These are phyloP conservation scores for Pangasius djambal DNA, from an alignment of 2,797 vertebrate genomes.

Conservation along the genomic window DNA sequence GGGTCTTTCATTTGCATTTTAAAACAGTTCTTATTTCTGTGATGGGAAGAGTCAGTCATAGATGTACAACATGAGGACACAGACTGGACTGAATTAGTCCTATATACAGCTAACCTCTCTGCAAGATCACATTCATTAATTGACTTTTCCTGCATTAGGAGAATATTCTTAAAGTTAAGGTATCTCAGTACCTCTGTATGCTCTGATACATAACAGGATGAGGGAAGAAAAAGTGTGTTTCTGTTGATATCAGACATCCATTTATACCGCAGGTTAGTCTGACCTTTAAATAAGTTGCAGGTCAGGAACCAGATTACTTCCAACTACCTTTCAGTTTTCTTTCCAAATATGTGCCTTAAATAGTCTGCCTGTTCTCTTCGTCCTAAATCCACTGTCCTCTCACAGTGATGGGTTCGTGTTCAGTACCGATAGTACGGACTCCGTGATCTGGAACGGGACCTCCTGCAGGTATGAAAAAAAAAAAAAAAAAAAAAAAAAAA, in stretches of 20 bases:
- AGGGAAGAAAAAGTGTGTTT: neutral
- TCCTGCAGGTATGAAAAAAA: conserved; percentile 59
- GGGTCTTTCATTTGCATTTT: conserved; percentile 2
- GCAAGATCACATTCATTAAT: conserved; percentile 57
- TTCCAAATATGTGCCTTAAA: conserved; percentile 27
- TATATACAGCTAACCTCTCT: conserved; percentile 20
- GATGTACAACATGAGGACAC: neutral
- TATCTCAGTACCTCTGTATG: conserved; percentile 6
- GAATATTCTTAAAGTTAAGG: conserved; percentile 1
- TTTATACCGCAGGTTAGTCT: conserved; percentile 31
- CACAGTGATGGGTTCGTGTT: conserved; percentile 48
- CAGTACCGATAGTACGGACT: conserved; percentile 83
- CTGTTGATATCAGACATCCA: conserved; percentile 27
- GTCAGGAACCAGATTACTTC: neutral
- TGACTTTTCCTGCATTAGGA: conserved; percentile 12
- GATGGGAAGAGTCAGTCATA: neutral
- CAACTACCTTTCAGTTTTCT: neutral
- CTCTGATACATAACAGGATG: neutral
- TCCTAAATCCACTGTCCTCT: conserved; percentile 10
- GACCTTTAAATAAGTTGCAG: conserved; percentile 34
- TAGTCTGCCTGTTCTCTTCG: neutral
- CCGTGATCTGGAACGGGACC: conserved; percentile 80
- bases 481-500: neutral
- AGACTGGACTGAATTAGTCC: neutral
- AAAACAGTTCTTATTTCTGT: conserved; percentile 7